Percentiles rank a stretch among this genome's conserved stretches.
These are phyloP conservation scores for Drosophila parvula DNA, from an alignment of 1,140 invertebrate species.

Conservation along the genomic window DNA sequence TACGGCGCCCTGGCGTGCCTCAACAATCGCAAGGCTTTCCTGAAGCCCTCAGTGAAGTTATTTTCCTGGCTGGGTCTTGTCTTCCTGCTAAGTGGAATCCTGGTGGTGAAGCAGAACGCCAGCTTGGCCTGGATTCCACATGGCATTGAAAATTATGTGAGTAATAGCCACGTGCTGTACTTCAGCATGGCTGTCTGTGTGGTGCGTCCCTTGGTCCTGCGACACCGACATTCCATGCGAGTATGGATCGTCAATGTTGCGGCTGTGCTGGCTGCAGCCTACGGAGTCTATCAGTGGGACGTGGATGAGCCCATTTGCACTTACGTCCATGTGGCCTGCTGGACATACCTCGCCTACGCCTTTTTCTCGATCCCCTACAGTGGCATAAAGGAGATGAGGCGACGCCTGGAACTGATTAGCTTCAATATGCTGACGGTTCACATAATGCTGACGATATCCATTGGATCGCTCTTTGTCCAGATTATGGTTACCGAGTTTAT, in stretches of 20 bases:
- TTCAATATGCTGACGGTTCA: constrained; percentile 85
- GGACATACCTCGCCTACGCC: constrained; percentile 77
- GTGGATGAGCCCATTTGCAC: constrained; percentile 77
- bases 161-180: constrained; percentile 85
- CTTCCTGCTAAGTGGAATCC: constrained; percentile 84
- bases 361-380: constrained; percentile 67
- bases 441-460: constrained; percentile 86
- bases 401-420: constrained; percentile 84
- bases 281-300: constrained; percentile 47
- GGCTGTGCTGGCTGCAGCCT: constrained; percentile 29
- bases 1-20: constrained; percentile 22
- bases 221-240: constrained; percentile 16
- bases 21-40: constrained; percentile 41
- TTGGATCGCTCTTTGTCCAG: constrained; percentile 87
- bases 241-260: constrained; percentile 51
- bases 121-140: constrained; percentile 39
- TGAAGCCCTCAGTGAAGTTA: constrained; percentile 34
- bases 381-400: constrained; percentile 69
- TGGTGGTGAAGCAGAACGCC: constrained; percentile 86
- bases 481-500: constrained; percentile 81
- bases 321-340: constrained; percentile 85
- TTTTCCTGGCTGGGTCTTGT: constrained; percentile 49
- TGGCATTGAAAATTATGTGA: constrained; percentile 11
- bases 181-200: constrained; percentile 55
- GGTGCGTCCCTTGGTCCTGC: constrained; percentile 51